Evolutionary conservation across 2,113 vertebrate genomes (phyloP), one percentile per base, ranked within the genome.

Genomic region (Phylloscopus whistleri): DNA sequence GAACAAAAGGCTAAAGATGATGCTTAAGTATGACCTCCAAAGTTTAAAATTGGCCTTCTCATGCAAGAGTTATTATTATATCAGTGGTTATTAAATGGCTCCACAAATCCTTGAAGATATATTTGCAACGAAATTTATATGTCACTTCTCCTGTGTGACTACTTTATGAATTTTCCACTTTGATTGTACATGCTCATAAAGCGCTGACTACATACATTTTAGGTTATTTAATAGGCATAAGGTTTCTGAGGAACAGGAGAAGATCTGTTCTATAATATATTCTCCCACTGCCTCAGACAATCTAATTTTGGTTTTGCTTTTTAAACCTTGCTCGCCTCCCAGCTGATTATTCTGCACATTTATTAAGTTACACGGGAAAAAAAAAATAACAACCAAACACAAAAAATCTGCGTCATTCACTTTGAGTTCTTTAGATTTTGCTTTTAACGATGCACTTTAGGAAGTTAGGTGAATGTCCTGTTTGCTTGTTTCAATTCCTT

Each of bases 101-200:
- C 22, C 56, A 72, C 17, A 84, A 89, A 74, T 92, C 73, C 64
- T 66, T 82, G 52, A 75, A 68, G 49, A 83, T 80, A 41, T 81
- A 87, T 78, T 86, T 83, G 18, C 24, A 68, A 81, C 13, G 89
- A 67, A 84, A 94, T 88, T 90, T 88, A 64, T 72, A 75, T 1
- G 4, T 9, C 28, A 81, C 37, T 92, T 92, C 28, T 90, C 59
- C 56, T 89, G 8, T 90, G 68, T 87, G 82, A 92, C 75, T 96
- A 72, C 30, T 77, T 73, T 88, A 77, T 91, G 70, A 87, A 84
- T 91, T 93, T 88, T 88, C 41, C 39, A 41, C 63, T 91, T 81
- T 76, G 81, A 78, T 64, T 85, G 55, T 80, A 91, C 67, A 41
- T 84, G 63, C 11, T 84, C 24, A 58, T 70, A 49, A 86, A 89